Evolutionary conservation across 64 coral and sea anemone genomes (phyloP).

Genomic region (Anthopleura sola): DNA sequence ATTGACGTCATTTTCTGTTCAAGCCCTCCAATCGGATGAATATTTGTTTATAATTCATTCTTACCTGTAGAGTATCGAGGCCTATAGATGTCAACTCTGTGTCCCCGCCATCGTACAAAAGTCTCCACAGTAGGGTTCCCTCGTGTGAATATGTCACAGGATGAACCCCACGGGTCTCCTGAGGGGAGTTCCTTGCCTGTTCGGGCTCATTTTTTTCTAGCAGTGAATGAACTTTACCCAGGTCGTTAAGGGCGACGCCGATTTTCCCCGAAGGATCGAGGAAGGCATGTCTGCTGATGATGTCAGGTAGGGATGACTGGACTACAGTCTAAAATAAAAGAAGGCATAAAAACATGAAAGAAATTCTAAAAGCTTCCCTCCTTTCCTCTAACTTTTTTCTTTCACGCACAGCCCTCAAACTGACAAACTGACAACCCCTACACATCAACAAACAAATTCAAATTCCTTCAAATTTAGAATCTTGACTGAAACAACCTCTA

Average conservation of each 20-base stretch:
- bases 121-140: slow-evolving; percentile 69
- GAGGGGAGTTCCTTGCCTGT: neutral
- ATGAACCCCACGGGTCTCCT: slow-evolving; percentile 50
- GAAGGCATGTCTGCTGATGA: slow-evolving; percentile 70
- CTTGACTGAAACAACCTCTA: no score
- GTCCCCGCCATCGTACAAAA: slow-evolving; percentile 41
- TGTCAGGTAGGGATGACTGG: slow-evolving; percentile 49
- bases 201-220: slow-evolving; percentile 3
- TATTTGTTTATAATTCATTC: neutral
- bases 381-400: no score
- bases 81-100: slow-evolving; percentile 24
- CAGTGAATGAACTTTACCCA: slow-evolving; percentile 56
- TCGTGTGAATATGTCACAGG: slow-evolving; percentile 45
- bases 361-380: no score
- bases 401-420: no score
- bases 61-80: slow-evolving; percentile 76
- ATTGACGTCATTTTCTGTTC: no score
- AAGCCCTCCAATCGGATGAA: no score
- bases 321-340: slow-evolving; percentile 42
- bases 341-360: no score
- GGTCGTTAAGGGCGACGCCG: slow-evolving; percentile 65
- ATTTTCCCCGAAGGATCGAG: slow-evolving; percentile 67
- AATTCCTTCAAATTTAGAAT: no score
- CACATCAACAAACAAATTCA: no score
- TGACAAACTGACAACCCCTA: no score